Conservation (phyloP, 2,797 vertebrate genomes). For the Melanotaenia pygmaea region DNA sequence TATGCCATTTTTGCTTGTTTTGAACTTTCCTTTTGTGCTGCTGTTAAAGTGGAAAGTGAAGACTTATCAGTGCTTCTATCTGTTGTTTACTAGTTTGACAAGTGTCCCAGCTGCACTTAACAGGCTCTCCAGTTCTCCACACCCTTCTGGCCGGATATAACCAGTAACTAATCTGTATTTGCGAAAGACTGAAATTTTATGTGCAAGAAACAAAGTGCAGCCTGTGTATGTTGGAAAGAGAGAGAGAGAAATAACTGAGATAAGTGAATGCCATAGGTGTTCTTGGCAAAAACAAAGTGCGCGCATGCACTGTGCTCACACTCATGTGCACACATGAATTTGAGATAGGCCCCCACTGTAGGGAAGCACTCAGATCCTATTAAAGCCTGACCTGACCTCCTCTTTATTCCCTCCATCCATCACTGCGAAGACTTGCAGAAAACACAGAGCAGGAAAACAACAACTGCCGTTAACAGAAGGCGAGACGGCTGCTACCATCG, state of each 20-base stretch:
- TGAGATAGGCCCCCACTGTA: constrained; percentile 63
- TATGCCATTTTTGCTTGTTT: background rate
- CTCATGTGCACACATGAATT: constrained; percentile 29
- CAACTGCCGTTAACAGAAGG: constrained; percentile 75
- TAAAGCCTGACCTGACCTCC: constrained; percentile 74
- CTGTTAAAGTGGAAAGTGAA: constrained; percentile 10
- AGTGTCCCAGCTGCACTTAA: constrained; percentile 65
- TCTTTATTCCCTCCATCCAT: constrained; percentile 75
- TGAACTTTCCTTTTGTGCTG: constrained; percentile 19
- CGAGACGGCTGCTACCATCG: constrained; percentile 49
- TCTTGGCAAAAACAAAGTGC: constrained; percentile 38
- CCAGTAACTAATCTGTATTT: constrained; percentile 50
- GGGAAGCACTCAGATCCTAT: constrained; percentile 68
- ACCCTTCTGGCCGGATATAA: constrained; percentile 59
- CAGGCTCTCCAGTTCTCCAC: constrained; percentile 58
- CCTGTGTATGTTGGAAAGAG: constrained; percentile 44
- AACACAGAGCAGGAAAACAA: constrained; percentile 79
- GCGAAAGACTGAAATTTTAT: constrained; percentile 48
- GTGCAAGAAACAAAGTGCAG: constrained; percentile 60
- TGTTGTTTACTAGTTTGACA: constrained; percentile 59
- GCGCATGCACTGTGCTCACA: background rate
- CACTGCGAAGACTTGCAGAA: constrained; percentile 61
- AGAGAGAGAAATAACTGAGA: constrained; percentile 31
- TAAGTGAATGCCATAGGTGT: constrained; percentile 47
- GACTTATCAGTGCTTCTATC: constrained; percentile 20